Percentiles rank a stretch among this genome's conserved stretches.
These are phyloP conservation scores for Salmo trutta DNA, from an alignment of 2,797 vertebrate species.

Conservation along the genomic window DNA sequence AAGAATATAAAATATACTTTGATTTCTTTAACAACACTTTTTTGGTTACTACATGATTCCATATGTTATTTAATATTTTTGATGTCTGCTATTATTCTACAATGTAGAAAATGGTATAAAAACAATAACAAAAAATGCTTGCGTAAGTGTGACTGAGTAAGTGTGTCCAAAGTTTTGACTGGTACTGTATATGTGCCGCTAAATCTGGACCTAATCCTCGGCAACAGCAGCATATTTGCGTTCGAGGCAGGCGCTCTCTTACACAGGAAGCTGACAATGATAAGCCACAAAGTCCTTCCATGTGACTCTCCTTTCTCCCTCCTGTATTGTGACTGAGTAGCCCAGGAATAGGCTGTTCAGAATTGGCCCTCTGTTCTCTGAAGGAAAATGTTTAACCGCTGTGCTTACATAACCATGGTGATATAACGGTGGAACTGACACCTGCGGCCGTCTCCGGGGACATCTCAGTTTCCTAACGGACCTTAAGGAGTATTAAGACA, in stretches of 20 bases:
- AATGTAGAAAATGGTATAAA: too few species aligned
- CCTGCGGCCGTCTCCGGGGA: neutral
- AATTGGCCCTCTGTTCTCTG: constrained; percentile 5
- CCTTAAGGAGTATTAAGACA: neutral
- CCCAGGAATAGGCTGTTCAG: neutral
- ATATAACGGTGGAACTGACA: constrained; percentile 18
- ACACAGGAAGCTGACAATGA: constrained; percentile 9
- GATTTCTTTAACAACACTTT: too few species aligned
- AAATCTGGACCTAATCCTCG: neutral
- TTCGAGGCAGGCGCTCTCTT: neutral
- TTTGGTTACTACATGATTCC: too few species aligned
- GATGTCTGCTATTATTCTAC: too few species aligned
- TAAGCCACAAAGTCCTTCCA: constrained; percentile 13
- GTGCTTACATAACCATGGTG: constrained; percentile 29
- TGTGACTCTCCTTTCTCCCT: neutral
- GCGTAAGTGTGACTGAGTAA: too few species aligned
- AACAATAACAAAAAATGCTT: too few species aligned
- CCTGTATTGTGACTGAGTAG: neutral
- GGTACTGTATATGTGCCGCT: neutral
- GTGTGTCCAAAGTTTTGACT: too few species aligned
- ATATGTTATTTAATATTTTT: too few species aligned
- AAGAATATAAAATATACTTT: too few species aligned
- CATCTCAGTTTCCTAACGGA: constrained; percentile 13
- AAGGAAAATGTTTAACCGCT: neutral
- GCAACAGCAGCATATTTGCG: neutral